A percentile compares a stretch with the other conserved stretches of the same genome.
Conservation (phyloP, 2,888 invertebrate genomes). For the Acrobasis suavella region DNA sequence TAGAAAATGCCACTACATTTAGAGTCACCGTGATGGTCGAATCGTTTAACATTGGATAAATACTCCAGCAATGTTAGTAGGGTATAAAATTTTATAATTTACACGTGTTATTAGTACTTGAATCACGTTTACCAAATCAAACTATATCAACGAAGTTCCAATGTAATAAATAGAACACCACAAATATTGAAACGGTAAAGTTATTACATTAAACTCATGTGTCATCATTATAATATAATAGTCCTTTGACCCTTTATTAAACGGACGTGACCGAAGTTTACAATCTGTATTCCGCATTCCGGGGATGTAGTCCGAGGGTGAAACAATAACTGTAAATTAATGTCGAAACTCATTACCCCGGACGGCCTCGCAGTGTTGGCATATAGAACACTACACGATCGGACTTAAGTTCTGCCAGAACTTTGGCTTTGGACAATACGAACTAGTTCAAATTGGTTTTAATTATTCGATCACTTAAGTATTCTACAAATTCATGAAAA, state of each 20-base stretch:
- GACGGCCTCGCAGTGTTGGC: conserved; percentile 39
- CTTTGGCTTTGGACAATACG: conserved; percentile 43
- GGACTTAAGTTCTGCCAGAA: conserved; percentile 57
- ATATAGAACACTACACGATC: conserved; percentile 58
- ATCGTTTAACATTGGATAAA: neutral
- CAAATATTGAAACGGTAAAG: neutral
- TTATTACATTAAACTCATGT: neutral
- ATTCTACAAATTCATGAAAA: too few species aligned
- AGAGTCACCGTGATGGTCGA: neutral
- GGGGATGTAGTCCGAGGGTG: conserved; percentile 55
- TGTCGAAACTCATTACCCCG: conserved; percentile 74
- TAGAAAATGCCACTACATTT: neutral
- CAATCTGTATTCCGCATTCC: conserved; percentile 54
- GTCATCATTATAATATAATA: conserved; percentile 10
- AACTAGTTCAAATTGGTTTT: conserved; percentile 30
- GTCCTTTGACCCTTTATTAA: conserved; percentile 38
- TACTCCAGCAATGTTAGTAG: conserved; percentile 1
- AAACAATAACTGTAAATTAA: conserved; percentile 79
- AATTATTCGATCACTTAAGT: conserved; percentile 21
- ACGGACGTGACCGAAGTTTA: conserved; percentile 47
- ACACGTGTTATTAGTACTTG: neutral
- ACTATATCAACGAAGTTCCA: neutral
- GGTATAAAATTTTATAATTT: neutral
- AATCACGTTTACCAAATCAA: neutral
- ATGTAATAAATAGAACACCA: neutral